Evolutionary conservation across 2,797 vertebrate genomes (phyloP).

Genomic region (Anomalospiza imberbis): DNA sequence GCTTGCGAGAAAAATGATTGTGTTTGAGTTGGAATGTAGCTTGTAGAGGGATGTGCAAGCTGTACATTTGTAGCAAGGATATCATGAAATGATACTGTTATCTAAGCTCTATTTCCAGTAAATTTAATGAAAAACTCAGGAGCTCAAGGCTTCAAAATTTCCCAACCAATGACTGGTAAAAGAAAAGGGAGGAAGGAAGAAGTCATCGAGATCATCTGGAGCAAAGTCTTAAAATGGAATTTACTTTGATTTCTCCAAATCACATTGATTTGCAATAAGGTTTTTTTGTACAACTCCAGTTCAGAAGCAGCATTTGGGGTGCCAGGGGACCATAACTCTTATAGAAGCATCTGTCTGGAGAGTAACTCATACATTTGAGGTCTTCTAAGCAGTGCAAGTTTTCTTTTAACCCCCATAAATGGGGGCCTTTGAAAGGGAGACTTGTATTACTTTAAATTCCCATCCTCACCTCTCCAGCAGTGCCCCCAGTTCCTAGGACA

Average conservation of each 20-base stretch:
- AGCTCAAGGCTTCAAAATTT: neutral
- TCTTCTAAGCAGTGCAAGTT: neutral
- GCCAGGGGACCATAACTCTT: neutral
- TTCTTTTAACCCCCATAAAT: neutral
- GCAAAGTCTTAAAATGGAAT: neutral
- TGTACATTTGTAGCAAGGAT: neutral
- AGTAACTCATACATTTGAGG: neutral
- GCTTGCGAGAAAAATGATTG: neutral
- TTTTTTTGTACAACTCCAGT: neutral
- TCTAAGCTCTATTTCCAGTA: neutral
- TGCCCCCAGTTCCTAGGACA: neutral
- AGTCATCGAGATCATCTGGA: neutral
- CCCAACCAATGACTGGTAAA: neutral
- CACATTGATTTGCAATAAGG: neutral
- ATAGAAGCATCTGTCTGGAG: neutral
- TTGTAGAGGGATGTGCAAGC: neutral
- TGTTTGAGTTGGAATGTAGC: neutral
- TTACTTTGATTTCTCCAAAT: neutral
- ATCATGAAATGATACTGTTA: accelerated
- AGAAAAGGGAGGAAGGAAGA: neutral
- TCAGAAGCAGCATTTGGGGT: neutral
- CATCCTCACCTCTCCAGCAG: neutral
- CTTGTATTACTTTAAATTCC: neutral
- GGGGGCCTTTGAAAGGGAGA: neutral
- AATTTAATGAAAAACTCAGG: neutral